Percentiles rank a stretch among this genome's conserved stretches.
Evolutionary conservation across 2,888 invertebrate species (phyloP).

Genomic region (Orgyia antiqua): DNA sequence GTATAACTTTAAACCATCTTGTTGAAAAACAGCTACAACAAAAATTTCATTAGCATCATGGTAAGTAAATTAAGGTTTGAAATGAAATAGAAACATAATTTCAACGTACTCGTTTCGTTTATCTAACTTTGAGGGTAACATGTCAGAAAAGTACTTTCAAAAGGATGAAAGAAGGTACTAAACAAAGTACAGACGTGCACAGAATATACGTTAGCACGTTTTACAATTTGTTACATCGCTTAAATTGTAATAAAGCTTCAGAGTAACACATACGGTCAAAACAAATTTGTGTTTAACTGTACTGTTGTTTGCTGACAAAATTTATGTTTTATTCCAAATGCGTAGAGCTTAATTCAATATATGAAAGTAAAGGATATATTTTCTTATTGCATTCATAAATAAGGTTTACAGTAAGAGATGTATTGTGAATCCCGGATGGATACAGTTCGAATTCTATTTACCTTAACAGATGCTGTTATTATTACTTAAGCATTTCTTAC

Average conservation of each 20-base stretch:
- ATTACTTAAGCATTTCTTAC: conserved; percentile 54
- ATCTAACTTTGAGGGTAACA: conserved; percentile 42
- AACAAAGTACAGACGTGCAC: conserved; percentile 63
- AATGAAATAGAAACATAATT: conserved; percentile 13
- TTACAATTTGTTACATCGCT: conserved; percentile 73
- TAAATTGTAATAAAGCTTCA: conserved; percentile 72
- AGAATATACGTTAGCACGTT: conserved; percentile 64
- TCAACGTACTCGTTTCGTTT: conserved; percentile 24
- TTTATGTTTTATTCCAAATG: conserved; percentile 12
- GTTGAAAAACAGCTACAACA: too few species aligned
- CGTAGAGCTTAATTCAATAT: conserved; percentile 10
- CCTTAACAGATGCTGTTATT: conserved; percentile 65
- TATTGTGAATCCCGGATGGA: conserved; percentile 64
- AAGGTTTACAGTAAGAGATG: conserved; percentile 67
- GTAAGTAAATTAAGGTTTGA: conserved; percentile 12
- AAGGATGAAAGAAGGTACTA: conserved; percentile 54
- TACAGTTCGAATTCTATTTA: conserved; percentile 70
- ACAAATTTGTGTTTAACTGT: conserved; percentile 30
- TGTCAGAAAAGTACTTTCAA: conserved; percentile 41
- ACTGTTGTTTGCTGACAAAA: conserved; percentile 10
- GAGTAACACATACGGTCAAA: conserved; percentile 54
- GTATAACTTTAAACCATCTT: too few species aligned
- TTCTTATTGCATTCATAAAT: conserved; percentile 24
- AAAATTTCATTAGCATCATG: too few species aligned
- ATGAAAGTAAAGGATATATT: conserved; percentile 12